A percentile compares a stretch with the other conserved stretches of the same genome.
phyloP scores from a whole-genome alignment of 2,113 vertebrate species.

The Puffinus mauretanicus region DNA sequence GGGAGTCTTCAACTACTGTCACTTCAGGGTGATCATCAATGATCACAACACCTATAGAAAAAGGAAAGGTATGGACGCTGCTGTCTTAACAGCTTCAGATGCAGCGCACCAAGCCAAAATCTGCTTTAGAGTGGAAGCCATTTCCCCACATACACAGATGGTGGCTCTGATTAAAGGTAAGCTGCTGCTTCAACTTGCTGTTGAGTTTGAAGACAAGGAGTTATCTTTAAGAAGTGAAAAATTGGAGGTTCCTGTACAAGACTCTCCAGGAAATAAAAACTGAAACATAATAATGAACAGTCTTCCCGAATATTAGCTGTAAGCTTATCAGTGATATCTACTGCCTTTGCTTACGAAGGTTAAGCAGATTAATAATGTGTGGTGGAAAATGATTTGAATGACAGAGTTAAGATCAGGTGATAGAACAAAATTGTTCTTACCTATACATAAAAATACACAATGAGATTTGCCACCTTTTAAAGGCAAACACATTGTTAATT shows the following conservation, averaged over 20 bases:
- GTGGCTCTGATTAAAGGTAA: not conserved
- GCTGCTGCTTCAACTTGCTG: not conserved
- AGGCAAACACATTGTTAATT: not conserved
- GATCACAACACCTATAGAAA: constrained; percentile 91
- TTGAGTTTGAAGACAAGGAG: not conserved
- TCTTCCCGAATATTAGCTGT: not conserved
- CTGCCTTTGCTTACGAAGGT: not conserved
- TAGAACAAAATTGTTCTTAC: not conserved
- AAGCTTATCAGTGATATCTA: not conserved
- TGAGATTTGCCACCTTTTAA: not conserved
- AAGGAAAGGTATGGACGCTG: constrained; percentile 25
- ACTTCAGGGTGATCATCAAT: constrained; percentile 99
- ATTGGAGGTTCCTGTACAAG: not conserved
- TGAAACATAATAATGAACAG: not conserved
- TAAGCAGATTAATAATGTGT: not conserved
- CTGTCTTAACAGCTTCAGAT: constrained; percentile 29
- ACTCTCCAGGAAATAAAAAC: not conserved
- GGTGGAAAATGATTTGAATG: not conserved
- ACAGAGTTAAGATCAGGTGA: not conserved
- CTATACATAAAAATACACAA: not conserved
- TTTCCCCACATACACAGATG: not conserved
- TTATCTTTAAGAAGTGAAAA: not conserved
- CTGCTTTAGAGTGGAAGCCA: not conserved
- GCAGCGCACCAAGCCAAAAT: not conserved
- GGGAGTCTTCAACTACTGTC: constrained; percentile 95